These are phyloP conservation scores for Glomeris maerens DNA, from an alignment of 1,140 invertebrate species.

Conservation along the genomic window DNA sequence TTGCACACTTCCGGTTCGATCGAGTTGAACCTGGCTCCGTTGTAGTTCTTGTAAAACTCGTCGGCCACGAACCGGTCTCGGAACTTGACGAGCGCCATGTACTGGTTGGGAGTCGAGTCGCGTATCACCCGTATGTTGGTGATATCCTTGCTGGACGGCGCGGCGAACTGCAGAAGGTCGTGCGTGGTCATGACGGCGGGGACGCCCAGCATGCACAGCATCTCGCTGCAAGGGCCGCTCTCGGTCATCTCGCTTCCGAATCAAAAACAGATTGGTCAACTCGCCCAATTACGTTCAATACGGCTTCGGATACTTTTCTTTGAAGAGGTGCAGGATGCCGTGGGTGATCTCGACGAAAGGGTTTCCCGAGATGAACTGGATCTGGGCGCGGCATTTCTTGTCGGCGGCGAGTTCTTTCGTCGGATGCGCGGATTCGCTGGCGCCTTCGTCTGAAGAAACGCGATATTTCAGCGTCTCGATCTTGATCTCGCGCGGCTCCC, in stretches of 20 bases:
- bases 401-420: slow-evolving; percentile 8
- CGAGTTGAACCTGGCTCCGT: slow-evolving; percentile 81
- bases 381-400: slow-evolving; percentile 19
- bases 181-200: slow-evolving; percentile 84
- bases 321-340: slow-evolving; percentile 90
- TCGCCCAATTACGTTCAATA: slow-evolving; percentile 8
- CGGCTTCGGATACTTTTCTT: slow-evolving; percentile 61
- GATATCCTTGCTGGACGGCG: slow-evolving; percentile 76
- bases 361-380: slow-evolving; percentile 82
- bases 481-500: slow-evolving; percentile 43
- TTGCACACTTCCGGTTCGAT: slow-evolving; percentile 84
- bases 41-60: slow-evolving; percentile 85
- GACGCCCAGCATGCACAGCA: slow-evolving; percentile 78
- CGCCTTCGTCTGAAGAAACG: neutral
- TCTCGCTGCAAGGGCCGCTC: slow-evolving; percentile 50
- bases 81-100: slow-evolving; percentile 88
- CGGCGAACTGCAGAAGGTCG: slow-evolving; percentile 86
- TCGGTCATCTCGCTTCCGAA: slow-evolving; percentile 19
- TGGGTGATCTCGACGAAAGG: slow-evolving; percentile 91
- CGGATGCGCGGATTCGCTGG: neutral
- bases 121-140: slow-evolving; percentile 82
- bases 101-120: slow-evolving; percentile 74
- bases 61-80: slow-evolving; percentile 56
- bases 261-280: neutral
- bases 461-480: slow-evolving; percentile 40